Evolutionary conservation across 1,140 invertebrate genomes (phyloP), one percentile per base, ranked within the genome.

Genomic region (Hyposmocoma kahamanoa): DNA sequence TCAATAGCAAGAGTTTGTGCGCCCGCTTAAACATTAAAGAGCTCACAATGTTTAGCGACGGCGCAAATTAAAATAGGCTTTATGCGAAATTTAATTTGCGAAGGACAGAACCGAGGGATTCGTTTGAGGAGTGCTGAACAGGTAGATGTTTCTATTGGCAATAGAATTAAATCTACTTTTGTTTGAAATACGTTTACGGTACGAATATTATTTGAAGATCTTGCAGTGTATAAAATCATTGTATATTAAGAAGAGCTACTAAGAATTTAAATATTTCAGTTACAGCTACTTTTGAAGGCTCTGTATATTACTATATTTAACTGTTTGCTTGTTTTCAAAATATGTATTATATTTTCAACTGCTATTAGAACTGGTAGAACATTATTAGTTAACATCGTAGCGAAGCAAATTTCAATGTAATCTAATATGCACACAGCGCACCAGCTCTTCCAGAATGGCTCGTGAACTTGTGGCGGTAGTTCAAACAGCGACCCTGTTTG

Each of bases 1-100:
- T 83, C 74, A 84, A 79, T 71, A 79, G 50, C 56, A 47, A 51
- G 64, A 69, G 67, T 70, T 73, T 68, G 71, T 63, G 63, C 62
- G 62, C 74, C 66, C 66, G 69, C 67, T 81, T 73, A 81, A 84
- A 84, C 80, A 79, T 79, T 84, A 73, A 79, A 83, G 65, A 83
- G 70, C 64, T 66, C 54, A 53, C 75, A 72, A 67, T 81, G 72
- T 83, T 83, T 81, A 79, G 69, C 70, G 63, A 73, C 61, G 71
- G 63, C 69, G 70, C 78, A 82, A 84, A 84, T 84, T 83, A 84
- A 84, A 84, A 84, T 74, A 83, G 81, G 77, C 78, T 84, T 83
- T 81, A 81, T 84, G 67, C 72, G 65, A 83, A 84, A 84, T 84
- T 73, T 81, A 84, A 84, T 84, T 84, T 84, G 63, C 62, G 67